Base-by-base conservation (phyloP, 2,888 invertebrate genomes). In the Alloscopus bannaensis region DNA sequence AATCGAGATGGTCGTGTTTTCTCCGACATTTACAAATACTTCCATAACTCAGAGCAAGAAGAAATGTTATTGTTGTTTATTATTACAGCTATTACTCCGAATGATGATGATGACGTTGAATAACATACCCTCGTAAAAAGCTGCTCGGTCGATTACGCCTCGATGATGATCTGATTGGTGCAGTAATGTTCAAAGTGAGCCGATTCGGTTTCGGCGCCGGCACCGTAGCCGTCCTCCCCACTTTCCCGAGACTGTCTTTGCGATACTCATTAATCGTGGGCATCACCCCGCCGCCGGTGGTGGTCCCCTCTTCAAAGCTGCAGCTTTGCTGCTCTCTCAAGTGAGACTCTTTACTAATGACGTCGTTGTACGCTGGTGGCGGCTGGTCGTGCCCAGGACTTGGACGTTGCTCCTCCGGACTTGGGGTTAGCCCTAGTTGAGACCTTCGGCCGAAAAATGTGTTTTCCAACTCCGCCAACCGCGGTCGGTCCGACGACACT, bases 381-480 rank as follows among this genome's bases (percentile, higher is more conserved):
- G 11, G 47, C 47, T 6, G 47, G 8, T 6, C 47, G n/a, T 6
- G n/a, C 18, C 47, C 4, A 6, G n/a, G n/a, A 47, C 47, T 57
- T 11, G 20, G 24, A 60, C 20, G 24, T 18, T 31, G 31, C 24
- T 77, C 70, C 8, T 77, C 77, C 13, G 77, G 77, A 57, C 77
- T 77, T 4, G 77, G 77, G 18, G 40, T 24, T 36, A 68, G 28
- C 20, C 69, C 77, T 6, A 55, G n/a, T 45, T 78, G 70, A 13
- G 70, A 42, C n/a, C 65, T 64, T 40, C 70, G 64, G n/a, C 71
- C 78, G 45, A 78, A 78, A 59, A 78, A 78, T 11, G 78, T 78
- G 20, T 78, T 78, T n/a, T 70, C 78, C 4, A 78, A 24, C 24
- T 78, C 78, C 26, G 59, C 78, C 40, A 78, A 28, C 28, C 57